Percentiles rank a stretch among this genome's conserved stretches.
Evolutionary conservation across 2,888 invertebrate genomes (phyloP).

Genomic region (Tenthredo distinguenda): DNA sequence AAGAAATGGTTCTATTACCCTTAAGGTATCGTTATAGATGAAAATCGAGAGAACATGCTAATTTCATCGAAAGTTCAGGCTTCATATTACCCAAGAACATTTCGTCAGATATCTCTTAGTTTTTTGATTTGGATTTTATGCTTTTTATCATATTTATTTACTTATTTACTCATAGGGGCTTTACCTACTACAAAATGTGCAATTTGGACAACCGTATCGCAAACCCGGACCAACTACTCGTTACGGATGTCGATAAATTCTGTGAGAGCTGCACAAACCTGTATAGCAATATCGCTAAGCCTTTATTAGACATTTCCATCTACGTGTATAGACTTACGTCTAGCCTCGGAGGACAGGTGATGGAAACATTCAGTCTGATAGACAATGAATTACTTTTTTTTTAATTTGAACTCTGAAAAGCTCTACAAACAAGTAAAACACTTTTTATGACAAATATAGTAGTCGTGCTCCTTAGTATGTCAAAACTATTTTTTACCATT

Average conservation of each 20-base stretch:
- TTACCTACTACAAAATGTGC: constrained; percentile 97
- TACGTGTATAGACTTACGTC: constrained; percentile 94
- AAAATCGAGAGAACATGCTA: not conserved
- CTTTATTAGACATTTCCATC: constrained; percentile 95
- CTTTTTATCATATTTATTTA: constrained; percentile 57
- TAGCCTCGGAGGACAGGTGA: constrained; percentile 89
- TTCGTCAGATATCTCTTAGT: not conserved
- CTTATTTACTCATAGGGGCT: constrained; percentile 83
- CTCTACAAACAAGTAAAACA: not conserved
- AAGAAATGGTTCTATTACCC: not conserved
- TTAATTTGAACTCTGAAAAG: not conserved
- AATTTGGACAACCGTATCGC: constrained; percentile 97
- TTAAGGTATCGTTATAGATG: not conserved
- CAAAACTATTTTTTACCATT: constrained; percentile 14
- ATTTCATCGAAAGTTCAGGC: not conserved
- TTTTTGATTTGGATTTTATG: constrained; percentile 13
- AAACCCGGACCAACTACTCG: constrained; percentile 97
- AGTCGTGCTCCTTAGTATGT: constrained; percentile 27
- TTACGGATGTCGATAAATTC: constrained; percentile 98
- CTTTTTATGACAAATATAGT: not conserved
- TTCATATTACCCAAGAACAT: not conserved
- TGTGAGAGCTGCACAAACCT: constrained; percentile 97
- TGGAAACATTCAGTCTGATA: constrained; percentile 21
- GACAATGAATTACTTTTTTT: not conserved
- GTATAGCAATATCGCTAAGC: constrained; percentile 98